Base-by-base conservation (phyloP, 2,888 invertebrate species). In the Hyalella azteca region DNA sequence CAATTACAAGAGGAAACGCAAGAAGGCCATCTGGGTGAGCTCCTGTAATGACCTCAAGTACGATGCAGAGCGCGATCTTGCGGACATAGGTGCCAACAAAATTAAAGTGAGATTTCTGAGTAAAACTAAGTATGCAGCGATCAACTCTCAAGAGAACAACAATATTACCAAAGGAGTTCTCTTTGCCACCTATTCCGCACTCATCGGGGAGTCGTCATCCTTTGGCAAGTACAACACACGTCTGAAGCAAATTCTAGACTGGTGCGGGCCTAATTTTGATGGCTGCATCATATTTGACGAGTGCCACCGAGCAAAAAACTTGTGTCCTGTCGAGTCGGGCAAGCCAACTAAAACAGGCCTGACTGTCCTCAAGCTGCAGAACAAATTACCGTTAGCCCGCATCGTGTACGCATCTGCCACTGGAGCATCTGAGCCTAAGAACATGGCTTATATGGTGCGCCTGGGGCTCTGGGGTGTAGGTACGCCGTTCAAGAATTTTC, bases 381-480 rank as follows among this genome's bases (percentile, higher is more conserved):
- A 95, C 86, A 93, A 93, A 87, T 89, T 99, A 86, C 98, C 98
- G 1, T 94, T 94, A 85, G 95, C 98, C 0, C 89, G 98, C 39
- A 95, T 98, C 0, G 94, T 98, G 2, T 98, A 98, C 88, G 97
- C 97, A 0, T 96, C 96, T 0, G 97, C 98, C 2, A 98, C 98
- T 0, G 97, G 98, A 39, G 98, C 98, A 0, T 96, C 97, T 0
- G 99, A 99, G 89, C 98, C 99, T 0, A 91, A 95, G 85, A 98
- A 99, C 88, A 99, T 99, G 99, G 99, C 98, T 0, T 99, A 99
- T 87, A 99, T 99, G 99, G 97, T 97, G 19, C 91, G 99, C 0
- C 90, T 99, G 41, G 99, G 99, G 7, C 92, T 99, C 85, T 99
- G 99, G 99, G 99, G 99, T 0, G 92, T 93, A 85, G 98, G 98